Evolutionary conservation across 2,888 invertebrate genomes (phyloP), one percentile per base, ranked within the genome.

Genomic region (Nudaria mundana): DNA sequence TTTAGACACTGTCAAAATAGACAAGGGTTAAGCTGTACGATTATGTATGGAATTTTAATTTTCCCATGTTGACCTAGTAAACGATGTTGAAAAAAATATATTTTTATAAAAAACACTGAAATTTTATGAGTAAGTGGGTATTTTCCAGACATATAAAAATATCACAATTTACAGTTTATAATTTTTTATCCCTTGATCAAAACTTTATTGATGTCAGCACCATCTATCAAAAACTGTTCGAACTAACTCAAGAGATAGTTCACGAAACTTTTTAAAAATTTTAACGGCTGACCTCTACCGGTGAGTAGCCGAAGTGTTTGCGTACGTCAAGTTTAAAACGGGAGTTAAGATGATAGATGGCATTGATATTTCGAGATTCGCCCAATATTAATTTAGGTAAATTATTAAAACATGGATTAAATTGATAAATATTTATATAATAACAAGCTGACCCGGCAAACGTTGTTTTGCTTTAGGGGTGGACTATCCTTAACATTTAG

Each of bases 11-110:
- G 77, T 77, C 78, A 71, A 63, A 73, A 64, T 65, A 74, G 79
- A 81, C 68, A 77, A 77, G 80, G 80, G 79, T 81, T 78, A 77
- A 76, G 65, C 73, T 70, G 59, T 52, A 50, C 62, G 76, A 69
- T 72, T 71, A 74, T 63, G 58, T 70, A 74, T 63, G 58, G 65
- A 70, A 75, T 77, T 79, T 65, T 63, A 71, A 72, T 71, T 66
- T 64, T 63, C 51, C 51, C 56, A 56, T 60, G 49, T 49, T 43
- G 42, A 61, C 48, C 47, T 50, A 48, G 24, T 32, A 40, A 48
- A 48, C 33, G 23, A 43, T 29, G 37, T 40, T 44, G 16, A 25
- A 49, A 43, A 48, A 50, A 32, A 30, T 22, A 15, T 30, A 38
- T 32, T 25, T 18, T 28, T 34, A 7, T 11, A 31, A 12, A n/a